Evolutionary conservation across 1,140 invertebrate species (phyloP), one percentile per base, ranked within the genome.

Genomic region (Probaryconus sp.): DNA sequence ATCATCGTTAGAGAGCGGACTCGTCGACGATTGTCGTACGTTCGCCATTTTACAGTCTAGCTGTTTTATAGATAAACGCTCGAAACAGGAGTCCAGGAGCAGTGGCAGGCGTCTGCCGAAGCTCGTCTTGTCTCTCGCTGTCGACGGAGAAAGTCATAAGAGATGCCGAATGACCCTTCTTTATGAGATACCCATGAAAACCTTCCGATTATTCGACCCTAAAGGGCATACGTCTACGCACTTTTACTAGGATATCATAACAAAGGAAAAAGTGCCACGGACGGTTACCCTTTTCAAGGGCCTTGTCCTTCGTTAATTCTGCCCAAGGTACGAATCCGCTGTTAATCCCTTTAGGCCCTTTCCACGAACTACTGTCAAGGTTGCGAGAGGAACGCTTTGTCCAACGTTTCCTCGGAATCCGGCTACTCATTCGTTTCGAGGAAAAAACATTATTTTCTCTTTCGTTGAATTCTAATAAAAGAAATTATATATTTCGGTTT

Each of bases 181-280:
- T 77, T 47, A 42, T 42, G 42, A 71, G 60, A 26, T 33, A 45
- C 11, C 67, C 68, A 65, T 60, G 69, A 63, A 65, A 71, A 56
- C 37, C 9, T 28, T 14, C 30, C 48, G 61, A 67, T 67, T 55
- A 60, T 79, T 78, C 74, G 77, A 80, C 84, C 81, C 84, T 85
- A 84, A 87, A 88, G 85, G 86, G 85, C 83, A 85, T 80, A 85
- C 85, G 81, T 85, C 85, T 88, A 88, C 86, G 86, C 86, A 88
- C 86, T 87, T 88, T 85, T 82, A 88, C 71, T 85, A 88, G 86
- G 86, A 65, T 78, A 85, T 61, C 84, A 87, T 84, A 80, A 85
- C 56, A 21, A 60, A 77, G 60, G 61, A 76, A 83, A 38, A 74
- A 78, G 84, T 85, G 40, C 61, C 65, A 61, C 56, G 72, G 50